A percentile compares a stretch with the other conserved stretches of the same genome.
phyloP scores from a whole-genome alignment of 2,797 vertebrate genomes.

The Phataginus tricuspis region DNA sequence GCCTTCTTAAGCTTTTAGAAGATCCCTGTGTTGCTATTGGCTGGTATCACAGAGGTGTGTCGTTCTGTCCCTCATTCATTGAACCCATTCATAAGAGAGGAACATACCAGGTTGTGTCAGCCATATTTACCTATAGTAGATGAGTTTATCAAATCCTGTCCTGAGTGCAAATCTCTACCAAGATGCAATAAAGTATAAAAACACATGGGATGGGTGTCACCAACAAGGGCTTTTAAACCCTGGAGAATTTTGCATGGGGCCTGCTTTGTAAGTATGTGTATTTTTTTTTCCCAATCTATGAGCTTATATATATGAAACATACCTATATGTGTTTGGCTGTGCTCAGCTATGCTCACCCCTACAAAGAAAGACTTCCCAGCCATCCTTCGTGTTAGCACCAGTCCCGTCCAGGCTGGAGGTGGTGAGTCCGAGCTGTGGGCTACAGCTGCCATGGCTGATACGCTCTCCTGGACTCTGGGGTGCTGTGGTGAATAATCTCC shows the following conservation, averaged over 20 bases:
- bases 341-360: neutral
- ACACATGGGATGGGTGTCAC: neutral
- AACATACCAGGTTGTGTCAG: neutral
- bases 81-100: neutral
- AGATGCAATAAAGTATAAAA: neutral
- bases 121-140: neutral
- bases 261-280: neutral
- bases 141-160: neutral
- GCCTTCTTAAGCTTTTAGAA: neutral
- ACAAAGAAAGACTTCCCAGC: neutral
- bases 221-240: neutral
- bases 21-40: neutral
- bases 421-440: neutral
- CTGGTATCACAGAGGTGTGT: neutral
- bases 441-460: rapidly evolving
- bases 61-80: neutral
- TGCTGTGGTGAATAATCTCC: neutral
- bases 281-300: neutral
- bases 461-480: no score
- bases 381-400: neutral
- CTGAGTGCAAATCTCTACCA: neutral
- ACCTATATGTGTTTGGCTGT: neutral
- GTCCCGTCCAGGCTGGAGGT: neutral
- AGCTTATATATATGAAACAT: neutral
- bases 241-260: neutral